Conservation (phyloP, 2,113 vertebrate genomes). For the Ictalurus furcatus region DNA sequence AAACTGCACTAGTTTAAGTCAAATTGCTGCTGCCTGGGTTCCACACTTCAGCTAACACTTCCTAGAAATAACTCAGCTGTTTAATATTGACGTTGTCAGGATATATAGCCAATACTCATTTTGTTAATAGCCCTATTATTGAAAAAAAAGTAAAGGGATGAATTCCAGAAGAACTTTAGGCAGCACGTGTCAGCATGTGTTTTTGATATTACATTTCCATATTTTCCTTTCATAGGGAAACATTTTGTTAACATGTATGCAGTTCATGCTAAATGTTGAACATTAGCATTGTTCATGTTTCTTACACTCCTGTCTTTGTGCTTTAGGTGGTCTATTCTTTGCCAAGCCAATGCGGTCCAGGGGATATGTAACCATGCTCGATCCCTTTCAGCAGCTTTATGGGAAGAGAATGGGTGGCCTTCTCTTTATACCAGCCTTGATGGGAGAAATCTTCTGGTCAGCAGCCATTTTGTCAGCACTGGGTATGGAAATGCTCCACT, state of each 20-base stretch:
- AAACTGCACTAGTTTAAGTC: neutral
- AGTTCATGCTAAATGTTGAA: neutral
- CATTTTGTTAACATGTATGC: neutral
- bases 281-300: neutral
- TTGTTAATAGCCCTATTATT: neutral
- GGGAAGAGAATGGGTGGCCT: conserved; percentile 97
- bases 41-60: neutral
- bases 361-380: conserved; percentile 98
- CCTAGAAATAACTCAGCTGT: conserved; percentile 23
- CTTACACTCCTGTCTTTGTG: neutral
- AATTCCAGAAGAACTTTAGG: neutral
- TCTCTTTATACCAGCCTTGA: conserved; percentile 94
- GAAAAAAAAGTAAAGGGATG: neutral
- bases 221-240: neutral
- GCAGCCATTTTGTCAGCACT: conserved; percentile 97
- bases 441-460: conserved; percentile 99
- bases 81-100: neutral
- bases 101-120: conserved; percentile 5
- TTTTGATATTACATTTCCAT: neutral
- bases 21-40: neutral
- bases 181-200: neutral
- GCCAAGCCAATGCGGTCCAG: conserved; percentile 97
- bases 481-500: conserved; percentile 68
- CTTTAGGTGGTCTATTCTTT: conserved; percentile 92
- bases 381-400: conserved; percentile 96